These are phyloP conservation scores for Alethe diademata DNA, from an alignment of 2,113 vertebrate species.

Conservation along the genomic window DNA sequence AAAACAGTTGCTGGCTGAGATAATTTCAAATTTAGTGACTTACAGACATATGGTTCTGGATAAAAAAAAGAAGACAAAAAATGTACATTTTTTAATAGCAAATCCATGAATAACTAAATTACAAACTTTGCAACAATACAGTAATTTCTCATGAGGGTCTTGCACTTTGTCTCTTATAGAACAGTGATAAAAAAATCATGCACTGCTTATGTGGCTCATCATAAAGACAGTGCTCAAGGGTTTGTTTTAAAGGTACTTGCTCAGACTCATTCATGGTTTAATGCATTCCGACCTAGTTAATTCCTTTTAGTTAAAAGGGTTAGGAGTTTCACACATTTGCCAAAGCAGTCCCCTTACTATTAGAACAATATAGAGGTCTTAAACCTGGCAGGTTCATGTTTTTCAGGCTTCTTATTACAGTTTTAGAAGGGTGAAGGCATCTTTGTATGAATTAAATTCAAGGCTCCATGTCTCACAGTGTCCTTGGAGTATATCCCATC, in stretches of 20 bases:
- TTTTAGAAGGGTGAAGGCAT: background rate
- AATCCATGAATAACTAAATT: constrained; percentile 16
- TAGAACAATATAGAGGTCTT: background rate
- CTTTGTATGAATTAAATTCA: background rate
- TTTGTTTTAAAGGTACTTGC: background rate
- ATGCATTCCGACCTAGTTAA: background rate
- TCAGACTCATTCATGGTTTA: background rate
- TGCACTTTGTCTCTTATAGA: background rate
- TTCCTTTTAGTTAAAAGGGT: background rate
- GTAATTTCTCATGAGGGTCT: background rate
- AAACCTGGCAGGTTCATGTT: background rate
- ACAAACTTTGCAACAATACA: background rate
- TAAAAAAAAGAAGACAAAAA: constrained; percentile 18
- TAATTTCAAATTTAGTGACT: constrained; percentile 41
- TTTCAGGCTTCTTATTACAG: background rate
- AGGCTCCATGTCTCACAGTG: background rate
- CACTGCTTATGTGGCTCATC: background rate
- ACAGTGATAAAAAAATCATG: background rate
- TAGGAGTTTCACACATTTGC: background rate
- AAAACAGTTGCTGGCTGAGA: background rate
- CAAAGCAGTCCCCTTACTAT: background rate
- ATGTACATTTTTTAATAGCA: background rate
- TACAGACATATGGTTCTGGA: background rate
- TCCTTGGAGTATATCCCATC: background rate
- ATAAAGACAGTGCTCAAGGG: background rate